phyloP scores from a whole-genome alignment of 2,797 vertebrate genomes.

The Etheostoma nigrum region DNA sequence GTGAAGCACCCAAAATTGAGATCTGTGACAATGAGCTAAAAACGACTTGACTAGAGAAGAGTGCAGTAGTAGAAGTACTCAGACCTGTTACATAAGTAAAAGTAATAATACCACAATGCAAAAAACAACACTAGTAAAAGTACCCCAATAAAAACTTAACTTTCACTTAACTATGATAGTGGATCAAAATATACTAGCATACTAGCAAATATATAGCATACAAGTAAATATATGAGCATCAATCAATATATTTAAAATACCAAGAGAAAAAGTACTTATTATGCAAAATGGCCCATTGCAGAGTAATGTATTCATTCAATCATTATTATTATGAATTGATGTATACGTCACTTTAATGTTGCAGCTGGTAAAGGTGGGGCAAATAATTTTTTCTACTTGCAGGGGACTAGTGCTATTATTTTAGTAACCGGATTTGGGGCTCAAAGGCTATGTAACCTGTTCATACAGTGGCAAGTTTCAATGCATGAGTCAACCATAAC shows the following conservation, averaged over 20 bases:
- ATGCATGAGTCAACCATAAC: no score
- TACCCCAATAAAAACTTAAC: background rate
- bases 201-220: no score
- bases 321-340: background rate
- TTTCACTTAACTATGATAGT: background rate
- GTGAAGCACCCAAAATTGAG: no score
- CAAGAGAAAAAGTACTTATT: background rate
- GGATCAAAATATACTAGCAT: background rate
- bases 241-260: background rate
- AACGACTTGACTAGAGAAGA: no score
- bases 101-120: background rate
- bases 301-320: background rate
- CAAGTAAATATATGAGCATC: background rate
- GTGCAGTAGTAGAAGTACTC: background rate
- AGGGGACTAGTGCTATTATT: no score
- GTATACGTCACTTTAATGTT: background rate
- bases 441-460: no score
- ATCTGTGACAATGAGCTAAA: no score
- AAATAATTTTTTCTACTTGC: background rate
- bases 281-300: background rate
- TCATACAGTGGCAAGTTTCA: no score
- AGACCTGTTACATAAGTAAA: background rate
- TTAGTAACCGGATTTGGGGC: no score
- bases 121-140: background rate
- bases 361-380: background rate